phyloP scores from a whole-genome alignment of 2,797 vertebrate genomes.

The Falco concolor region DNA sequence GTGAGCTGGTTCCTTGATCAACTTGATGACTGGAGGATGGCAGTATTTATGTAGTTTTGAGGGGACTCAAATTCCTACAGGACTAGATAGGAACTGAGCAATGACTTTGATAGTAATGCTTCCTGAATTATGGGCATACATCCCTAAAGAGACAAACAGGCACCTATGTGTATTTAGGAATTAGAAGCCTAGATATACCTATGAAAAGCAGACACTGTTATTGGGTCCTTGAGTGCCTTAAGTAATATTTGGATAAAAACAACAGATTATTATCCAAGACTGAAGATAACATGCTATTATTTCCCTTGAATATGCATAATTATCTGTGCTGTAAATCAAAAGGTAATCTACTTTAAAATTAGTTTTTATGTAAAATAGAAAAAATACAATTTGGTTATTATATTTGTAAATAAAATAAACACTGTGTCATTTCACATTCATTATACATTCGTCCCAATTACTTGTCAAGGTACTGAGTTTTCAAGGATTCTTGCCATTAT shows the following conservation, averaged over 20 bases:
- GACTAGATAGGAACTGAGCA: background rate
- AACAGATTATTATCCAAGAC: background rate
- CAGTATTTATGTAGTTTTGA: background rate
- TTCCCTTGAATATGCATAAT: background rate
- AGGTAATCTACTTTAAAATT: background rate
- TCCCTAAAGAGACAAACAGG: background rate
- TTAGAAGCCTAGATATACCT: background rate
- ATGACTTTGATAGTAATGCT: background rate
- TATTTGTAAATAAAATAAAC: background rate
- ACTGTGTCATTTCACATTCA: background rate
- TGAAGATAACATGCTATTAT: background rate
- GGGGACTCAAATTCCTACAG: background rate
- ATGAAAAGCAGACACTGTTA: background rate
- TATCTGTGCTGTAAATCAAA: background rate
- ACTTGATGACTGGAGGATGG: background rate
- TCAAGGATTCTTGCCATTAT: background rate
- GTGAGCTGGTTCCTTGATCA: background rate
- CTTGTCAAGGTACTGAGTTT: background rate
- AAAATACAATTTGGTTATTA: background rate
- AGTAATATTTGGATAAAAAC: background rate
- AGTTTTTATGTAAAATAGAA: background rate
- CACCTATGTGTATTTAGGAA: background rate
- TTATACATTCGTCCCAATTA: background rate
- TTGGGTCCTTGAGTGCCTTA: background rate
- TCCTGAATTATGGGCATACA: background rate